Evolutionary conservation across 2,797 vertebrate genomes (phyloP).

Genomic region (Sphaeramia orbicularis): DNA sequence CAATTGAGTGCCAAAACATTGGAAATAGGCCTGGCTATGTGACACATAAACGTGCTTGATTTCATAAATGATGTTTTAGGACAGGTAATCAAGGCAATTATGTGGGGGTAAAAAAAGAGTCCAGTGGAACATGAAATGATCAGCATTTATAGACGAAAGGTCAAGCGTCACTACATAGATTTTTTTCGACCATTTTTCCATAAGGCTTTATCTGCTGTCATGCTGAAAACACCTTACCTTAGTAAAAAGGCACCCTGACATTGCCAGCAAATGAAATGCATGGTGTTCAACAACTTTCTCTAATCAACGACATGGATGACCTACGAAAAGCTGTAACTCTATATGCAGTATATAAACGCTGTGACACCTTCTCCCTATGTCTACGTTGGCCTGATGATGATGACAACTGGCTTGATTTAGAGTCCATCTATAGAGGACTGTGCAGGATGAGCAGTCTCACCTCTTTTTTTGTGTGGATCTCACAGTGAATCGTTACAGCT

Average conservation of each 20-base stretch:
- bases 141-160: not conserved
- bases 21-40: too few relatives aligned
- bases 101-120: too few relatives aligned
- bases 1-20: too few relatives aligned
- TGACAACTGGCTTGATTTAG: slow-evolving; percentile 16
- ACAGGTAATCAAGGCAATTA: too few relatives aligned
- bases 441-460: slow-evolving; percentile 2
- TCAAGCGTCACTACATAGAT: not conserved
- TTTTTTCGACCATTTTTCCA: not conserved
- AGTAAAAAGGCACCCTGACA: not conserved
- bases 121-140: not conserved
- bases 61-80: too few relatives aligned
- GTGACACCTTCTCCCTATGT: slow-evolving; percentile 9
- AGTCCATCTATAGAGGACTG: not conserved
- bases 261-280: slow-evolving; percentile 4
- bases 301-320: slow-evolving; percentile 16
- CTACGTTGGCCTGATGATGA: not conserved
- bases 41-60: too few relatives aligned
- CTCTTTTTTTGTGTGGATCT: slow-evolving; percentile 1
- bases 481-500: not conserved
- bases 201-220: not conserved
- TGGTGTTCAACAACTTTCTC: slow-evolving; percentile 18
- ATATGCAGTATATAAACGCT: slow-evolving; percentile 4
- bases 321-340: not conserved
- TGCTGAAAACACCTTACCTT: not conserved